A percentile compares a stretch with the other conserved stretches of the same genome.
phyloP scores from a whole-genome alignment of 2,113 vertebrate genomes.

The Oryzias curvinotus region DNA sequence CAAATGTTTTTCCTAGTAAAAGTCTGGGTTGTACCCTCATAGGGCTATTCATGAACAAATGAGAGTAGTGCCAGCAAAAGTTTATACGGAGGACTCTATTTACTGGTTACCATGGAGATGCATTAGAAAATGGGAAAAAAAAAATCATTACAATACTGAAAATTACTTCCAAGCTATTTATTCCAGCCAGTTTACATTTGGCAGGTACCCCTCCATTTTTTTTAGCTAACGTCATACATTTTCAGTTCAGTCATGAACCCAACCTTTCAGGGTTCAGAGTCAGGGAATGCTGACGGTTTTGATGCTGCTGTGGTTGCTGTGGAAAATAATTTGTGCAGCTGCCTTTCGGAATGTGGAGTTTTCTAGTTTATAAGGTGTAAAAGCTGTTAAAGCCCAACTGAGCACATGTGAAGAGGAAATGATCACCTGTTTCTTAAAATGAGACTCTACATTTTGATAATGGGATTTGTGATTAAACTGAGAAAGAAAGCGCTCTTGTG shows the following conservation, averaged over 20 bases:
- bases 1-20: slow-evolving; percentile 45
- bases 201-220: slow-evolving; percentile 38
- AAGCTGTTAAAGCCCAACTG: slow-evolving; percentile 8
- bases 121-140: slow-evolving; percentile 50
- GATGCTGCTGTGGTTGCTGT: slow-evolving; percentile 17
- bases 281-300: slow-evolving; percentile 26
- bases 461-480: slow-evolving; percentile 20
- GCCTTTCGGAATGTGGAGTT: slow-evolving; percentile 38
- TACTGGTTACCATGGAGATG: slow-evolving; percentile 69
- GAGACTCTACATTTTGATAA: slow-evolving; percentile 46
- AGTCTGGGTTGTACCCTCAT: slow-evolving; percentile 30
- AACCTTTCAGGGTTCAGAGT: slow-evolving; percentile 30
- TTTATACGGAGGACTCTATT: slow-evolving; percentile 74
- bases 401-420: slow-evolving; percentile 19
- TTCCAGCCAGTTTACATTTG: slow-evolving; percentile 61
- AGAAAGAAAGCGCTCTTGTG: slow-evolving; percentile 12
- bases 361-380: slow-evolving; percentile 16
- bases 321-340: slow-evolving; percentile 37
- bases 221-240: slow-evolving; percentile 43
- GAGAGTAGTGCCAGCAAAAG: slow-evolving; percentile 41
- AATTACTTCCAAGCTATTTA: slow-evolving; percentile 71
- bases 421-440: slow-evolving; percentile 44
- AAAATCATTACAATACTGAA: slow-evolving; percentile 62
- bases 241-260: slow-evolving; percentile 34
- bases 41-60: slow-evolving; percentile 35